These are phyloP conservation scores for Protula sp. DNA, from an alignment of 2,888 invertebrate genomes.

Conservation along the genomic window DNA sequence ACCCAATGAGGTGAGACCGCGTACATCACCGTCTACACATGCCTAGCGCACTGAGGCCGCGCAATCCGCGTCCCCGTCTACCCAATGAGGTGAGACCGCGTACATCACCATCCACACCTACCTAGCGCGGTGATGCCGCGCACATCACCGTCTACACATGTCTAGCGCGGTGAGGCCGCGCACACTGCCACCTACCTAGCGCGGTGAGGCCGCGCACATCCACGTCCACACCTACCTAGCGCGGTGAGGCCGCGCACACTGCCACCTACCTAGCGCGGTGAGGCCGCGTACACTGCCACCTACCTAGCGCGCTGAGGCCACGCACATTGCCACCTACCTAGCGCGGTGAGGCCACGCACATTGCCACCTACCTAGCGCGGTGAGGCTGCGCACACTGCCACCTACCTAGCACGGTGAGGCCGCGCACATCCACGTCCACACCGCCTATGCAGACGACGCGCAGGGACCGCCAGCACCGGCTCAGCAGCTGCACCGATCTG, in stretches of 20 bases:
- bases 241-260: too few species aligned
- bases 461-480: slow-evolving; percentile 39
- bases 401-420: slow-evolving; percentile 38
- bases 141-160: too few species aligned
- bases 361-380: slow-evolving; percentile 38
- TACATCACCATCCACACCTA: slow-evolving; percentile 33
- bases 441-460: slow-evolving; percentile 41
- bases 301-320: too few species aligned
- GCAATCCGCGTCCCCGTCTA: too few species aligned
- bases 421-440: slow-evolving; percentile 31
- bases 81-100: slow-evolving; percentile 38
- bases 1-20: too few species aligned
- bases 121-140: too few species aligned
- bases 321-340: too few species aligned
- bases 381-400: slow-evolving; percentile 33
- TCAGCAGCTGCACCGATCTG: slow-evolving; percentile 37
- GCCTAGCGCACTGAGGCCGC: too few species aligned
- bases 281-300: slow-evolving; percentile 38
- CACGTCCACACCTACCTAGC: slow-evolving; percentile 34
- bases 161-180: too few species aligned
- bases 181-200: slow-evolving; percentile 40
- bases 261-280: slow-evolving; percentile 35
- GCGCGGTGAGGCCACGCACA: too few species aligned
- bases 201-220: slow-evolving; percentile 35
- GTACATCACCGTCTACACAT: not conserved